A percentile compares a stretch with the other conserved stretches of the same genome.
Conservation (phyloP, 2,113 vertebrate species). For the Catharus minimus region DNA sequence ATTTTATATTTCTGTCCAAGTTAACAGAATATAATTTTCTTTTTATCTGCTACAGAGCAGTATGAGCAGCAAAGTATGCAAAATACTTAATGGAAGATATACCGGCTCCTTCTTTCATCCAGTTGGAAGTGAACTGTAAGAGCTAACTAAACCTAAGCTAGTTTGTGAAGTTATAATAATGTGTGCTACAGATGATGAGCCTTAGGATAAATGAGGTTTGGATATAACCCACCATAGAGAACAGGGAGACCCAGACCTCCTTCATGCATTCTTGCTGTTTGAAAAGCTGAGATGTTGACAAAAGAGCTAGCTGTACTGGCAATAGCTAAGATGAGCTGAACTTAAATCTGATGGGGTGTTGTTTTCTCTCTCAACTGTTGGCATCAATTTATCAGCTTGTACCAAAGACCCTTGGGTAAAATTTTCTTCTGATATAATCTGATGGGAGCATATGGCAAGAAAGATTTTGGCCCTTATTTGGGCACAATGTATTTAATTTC, state of each 20-base stretch:
- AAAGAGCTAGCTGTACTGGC: background rate
- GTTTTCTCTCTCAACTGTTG: background rate
- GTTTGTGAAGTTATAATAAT: background rate
- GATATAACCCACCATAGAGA: background rate
- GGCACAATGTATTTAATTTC: background rate
- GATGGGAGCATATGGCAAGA: background rate
- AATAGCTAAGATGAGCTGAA: background rate
- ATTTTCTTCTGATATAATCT: background rate
- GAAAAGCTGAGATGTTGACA: background rate
- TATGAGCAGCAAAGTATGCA: background rate
- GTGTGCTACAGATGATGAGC: background rate
- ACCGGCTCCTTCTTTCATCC: background rate
- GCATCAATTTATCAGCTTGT: background rate
- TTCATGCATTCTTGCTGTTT: background rate
- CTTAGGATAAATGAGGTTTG: background rate
- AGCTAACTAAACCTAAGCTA: background rate
- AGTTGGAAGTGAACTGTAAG: background rate
- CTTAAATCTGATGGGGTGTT: background rate
- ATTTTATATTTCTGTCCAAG: background rate
- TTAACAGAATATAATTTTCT: background rate
- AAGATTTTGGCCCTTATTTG: constrained; percentile 6
- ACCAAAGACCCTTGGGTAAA: background rate
- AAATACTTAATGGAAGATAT: background rate
- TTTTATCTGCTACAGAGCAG: background rate
- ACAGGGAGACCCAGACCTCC: background rate